Evolutionary conservation across 2,888 invertebrate genomes (phyloP).

Genomic region (Acronicta leporina): DNA sequence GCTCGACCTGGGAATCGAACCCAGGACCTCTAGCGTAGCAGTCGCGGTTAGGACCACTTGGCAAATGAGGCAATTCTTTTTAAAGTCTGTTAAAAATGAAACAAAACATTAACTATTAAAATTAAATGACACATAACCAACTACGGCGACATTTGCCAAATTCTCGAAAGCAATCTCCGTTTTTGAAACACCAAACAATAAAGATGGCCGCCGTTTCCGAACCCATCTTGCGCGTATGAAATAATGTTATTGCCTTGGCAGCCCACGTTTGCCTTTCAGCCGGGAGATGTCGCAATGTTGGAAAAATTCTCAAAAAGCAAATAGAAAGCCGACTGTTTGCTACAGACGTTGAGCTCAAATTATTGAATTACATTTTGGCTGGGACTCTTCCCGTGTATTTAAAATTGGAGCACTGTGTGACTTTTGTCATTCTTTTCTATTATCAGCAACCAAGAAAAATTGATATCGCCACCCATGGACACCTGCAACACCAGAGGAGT

Average conservation of each 20-base stretch:
- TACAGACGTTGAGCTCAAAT: slow-evolving; percentile 30
- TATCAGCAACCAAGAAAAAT: no score
- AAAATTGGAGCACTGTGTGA: background rate
- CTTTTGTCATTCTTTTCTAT: no score
- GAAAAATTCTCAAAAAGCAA: slow-evolving; percentile 62
- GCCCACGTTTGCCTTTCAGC: slow-evolving; percentile 62
- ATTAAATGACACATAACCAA: slow-evolving; percentile 46
- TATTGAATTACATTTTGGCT: slow-evolving; percentile 47
- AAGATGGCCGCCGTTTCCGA: slow-evolving; percentile 73
- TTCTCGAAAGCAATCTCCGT: slow-evolving; percentile 52
- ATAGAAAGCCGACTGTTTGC: slow-evolving; percentile 65
- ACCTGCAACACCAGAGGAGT: no score
- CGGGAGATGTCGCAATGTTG: slow-evolving; percentile 56
- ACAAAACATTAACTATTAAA: slow-evolving; percentile 35
- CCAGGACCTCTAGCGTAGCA: no score
- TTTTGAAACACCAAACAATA: slow-evolving; percentile 73
- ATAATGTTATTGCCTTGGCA: slow-evolving; percentile 83
- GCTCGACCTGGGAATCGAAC: no score
- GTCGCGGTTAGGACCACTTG: no score
- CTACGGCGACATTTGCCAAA: slow-evolving; percentile 50
- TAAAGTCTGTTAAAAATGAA: background rate
- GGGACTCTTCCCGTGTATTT: slow-evolving; percentile 3
- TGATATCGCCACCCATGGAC: no score
- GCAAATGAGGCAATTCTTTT: no score
- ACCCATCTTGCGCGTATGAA: slow-evolving; percentile 73